Evolutionary conservation across 1,140 invertebrate species (phyloP), one percentile per base, ranked within the genome.

Genomic region (Battus philenor): DNA sequence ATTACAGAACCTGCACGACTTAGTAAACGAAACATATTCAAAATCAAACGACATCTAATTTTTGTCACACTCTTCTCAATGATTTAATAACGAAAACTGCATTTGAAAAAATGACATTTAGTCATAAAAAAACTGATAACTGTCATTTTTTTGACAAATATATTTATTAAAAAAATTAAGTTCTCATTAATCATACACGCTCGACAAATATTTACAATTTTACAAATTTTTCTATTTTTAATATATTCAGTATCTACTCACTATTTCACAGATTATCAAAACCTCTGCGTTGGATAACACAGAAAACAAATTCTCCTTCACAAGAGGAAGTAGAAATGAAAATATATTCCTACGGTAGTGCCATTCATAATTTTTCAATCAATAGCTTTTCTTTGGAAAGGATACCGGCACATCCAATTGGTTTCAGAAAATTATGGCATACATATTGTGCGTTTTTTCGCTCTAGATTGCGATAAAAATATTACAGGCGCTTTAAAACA

Each of bases 261-360:
- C 4, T 39, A 4, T 38, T 44, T 32, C 15, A 27, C 47, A 81
- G 77, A 36, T 55, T 81, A 56, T 70, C 78, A n/a, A 82, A 82
- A 51, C 78, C 78, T 3, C 43, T 79, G 17, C 71, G 78, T 4
- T 79, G 74, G 75, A 75, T 63, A 3, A 60, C 75, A 1, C 78
- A 82, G 43, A 82, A 78, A 56, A 78, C 68, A 0, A 68, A 59
- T 39, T 74, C 69, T 4, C 68, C 78, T n/a, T 76, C 78, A 6
- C 32, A 46, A 8, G 78, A 82, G 54, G 78, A 82, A 50, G 38
- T 73, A 4, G 67, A 78, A 51, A 59, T 82, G 29, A 64, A 68
- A 44, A 61, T 75, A 1, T 64, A 80, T 33, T 80, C 75, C 0
- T 82, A 75, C 12, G 66, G 72, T 3, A 78, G 67, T 43, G 36